Base-by-base conservation (phyloP, 2,113 vertebrate genomes). In the Scomber scombrus region DNA sequence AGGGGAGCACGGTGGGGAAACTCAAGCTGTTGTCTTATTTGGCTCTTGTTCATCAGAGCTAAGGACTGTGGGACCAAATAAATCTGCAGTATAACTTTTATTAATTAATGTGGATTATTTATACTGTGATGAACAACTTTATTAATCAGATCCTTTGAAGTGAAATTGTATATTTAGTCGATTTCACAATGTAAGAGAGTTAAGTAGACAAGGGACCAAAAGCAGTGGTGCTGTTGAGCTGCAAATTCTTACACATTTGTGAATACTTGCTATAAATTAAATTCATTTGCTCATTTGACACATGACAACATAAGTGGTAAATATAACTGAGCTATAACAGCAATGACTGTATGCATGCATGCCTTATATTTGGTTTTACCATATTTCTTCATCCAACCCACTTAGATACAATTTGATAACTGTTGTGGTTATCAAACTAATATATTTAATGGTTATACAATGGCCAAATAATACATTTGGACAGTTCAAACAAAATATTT, bases 1-100 rank as follows among this genome's bases (percentile, higher is more conserved):
- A 55, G 49, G 74, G 79, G 46, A 80, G 19, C 21, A 15, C 68
- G 80, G 79, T 88, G 85, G 85, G 82, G 89, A 93, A 93, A 88
- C 81, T 71, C 56, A 79, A 71, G 60, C 83, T 77, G 82, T 82
- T 82, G 81, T 79, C 69, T 52, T 75, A 15, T 43, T 66, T 34
- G 18, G 46, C 70, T 78, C 75, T 88, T 86, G 78, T 88, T 91
- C 86, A 54, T 87, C 78, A 76, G 49, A 64, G 54, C 49, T 58
- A 43, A 60, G 51, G 76, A 67, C 29, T 61, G 34, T 68, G 46
- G 67, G 58, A 84, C 23, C 55, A 78, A 72, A 85, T 72, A 75
- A 78, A 86, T 77, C 45, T 43, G 29, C 49, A 67, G 80, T 55
- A 21, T 88, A 72, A 76, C 61, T 79, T 80, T 47, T 73, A 70